Evolutionary conservation across 1,140 invertebrate species (phyloP).

Genomic region (Drosophila mauritiana): DNA sequence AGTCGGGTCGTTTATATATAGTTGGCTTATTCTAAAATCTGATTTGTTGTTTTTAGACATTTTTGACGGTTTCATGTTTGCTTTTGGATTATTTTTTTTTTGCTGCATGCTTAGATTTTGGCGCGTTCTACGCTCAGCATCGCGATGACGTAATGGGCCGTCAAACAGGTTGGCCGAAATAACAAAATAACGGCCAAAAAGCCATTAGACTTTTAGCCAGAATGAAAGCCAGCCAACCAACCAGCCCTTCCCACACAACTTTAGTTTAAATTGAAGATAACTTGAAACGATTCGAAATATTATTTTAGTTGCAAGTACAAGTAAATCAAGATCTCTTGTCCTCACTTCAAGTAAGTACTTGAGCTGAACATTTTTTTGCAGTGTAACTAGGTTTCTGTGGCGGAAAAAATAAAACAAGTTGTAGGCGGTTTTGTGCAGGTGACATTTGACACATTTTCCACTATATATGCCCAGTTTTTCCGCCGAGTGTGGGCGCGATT

Average conservation of each 20-base stretch:
- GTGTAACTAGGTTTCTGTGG: not conserved
- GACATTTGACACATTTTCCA: conserved; percentile 68
- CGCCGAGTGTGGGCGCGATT: conserved; percentile 60
- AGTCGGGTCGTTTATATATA: not conserved
- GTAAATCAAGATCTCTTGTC: too few species aligned
- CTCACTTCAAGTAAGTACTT: too few species aligned
- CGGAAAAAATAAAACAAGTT: not conserved
- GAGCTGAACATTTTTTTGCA: not conserved
- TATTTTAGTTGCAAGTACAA: too few species aligned
- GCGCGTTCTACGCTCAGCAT: conserved; percentile 29
- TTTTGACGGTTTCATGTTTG: conserved; percentile 35
- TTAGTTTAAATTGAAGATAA: not conserved
- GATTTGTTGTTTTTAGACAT: conserved; percentile 39
- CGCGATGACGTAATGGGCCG: conserved; percentile 45
- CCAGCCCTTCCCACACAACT: conserved; percentile 18
- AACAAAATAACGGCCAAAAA: conserved; percentile 37
- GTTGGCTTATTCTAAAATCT: conserved; percentile 17
- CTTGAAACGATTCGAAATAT: not conserved
- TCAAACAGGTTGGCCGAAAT: conserved; percentile 60
- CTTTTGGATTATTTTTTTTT: not conserved
- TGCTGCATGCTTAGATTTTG: conserved; percentile 21
- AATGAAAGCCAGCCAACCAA: conserved; percentile 6
- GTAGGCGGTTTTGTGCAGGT: conserved; percentile 36
- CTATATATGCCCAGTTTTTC: conserved; percentile 1
- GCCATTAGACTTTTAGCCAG: conserved; percentile 25